Evolutionary conservation across 2,113 vertebrate genomes (phyloP).

Genomic region (Cichladusa arquata): DNA sequence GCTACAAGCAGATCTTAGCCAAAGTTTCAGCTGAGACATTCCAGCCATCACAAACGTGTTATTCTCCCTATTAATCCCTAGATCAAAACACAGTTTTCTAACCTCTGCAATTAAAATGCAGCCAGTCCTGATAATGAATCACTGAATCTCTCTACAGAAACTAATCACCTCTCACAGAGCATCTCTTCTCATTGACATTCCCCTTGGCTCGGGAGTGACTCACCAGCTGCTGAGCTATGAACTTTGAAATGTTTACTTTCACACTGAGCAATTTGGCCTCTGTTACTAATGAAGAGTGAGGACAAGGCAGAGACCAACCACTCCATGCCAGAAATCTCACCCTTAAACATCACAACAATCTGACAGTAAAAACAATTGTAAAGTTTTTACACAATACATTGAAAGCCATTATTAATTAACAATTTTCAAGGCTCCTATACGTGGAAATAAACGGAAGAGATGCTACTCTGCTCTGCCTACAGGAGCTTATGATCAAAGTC

Average conservation of each 20-base stretch:
- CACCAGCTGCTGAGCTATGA: slow-evolving; percentile 48
- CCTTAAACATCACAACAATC: background rate
- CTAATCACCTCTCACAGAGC: slow-evolving; percentile 19
- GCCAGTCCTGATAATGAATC: slow-evolving; percentile 26
- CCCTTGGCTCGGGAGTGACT: slow-evolving; percentile 30
- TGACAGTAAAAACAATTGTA: background rate
- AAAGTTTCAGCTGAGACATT: background rate
- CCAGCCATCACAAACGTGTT: background rate
- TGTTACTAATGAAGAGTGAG: background rate
- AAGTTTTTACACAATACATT: background rate
- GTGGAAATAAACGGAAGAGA: background rate
- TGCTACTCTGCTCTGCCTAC: accelerated
- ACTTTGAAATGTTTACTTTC: slow-evolving; percentile 49
- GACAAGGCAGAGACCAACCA: background rate
- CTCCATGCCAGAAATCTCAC: background rate
- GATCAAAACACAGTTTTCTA: slow-evolving; percentile 29
- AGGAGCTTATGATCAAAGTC: background rate
- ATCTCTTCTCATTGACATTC: slow-evolving; percentile 29
- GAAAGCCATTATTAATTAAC: background rate
- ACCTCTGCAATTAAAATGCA: slow-evolving; percentile 40
- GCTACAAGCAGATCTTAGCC: background rate
- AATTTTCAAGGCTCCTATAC: background rate
- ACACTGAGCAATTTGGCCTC: background rate
- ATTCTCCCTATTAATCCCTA: background rate
- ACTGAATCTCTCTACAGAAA: slow-evolving; percentile 4